Percentiles rank a stretch among this genome's conserved stretches.
phyloP scores from a whole-genome alignment of 2,888 invertebrate genomes.

The Polylopha cassiicola region DNA sequence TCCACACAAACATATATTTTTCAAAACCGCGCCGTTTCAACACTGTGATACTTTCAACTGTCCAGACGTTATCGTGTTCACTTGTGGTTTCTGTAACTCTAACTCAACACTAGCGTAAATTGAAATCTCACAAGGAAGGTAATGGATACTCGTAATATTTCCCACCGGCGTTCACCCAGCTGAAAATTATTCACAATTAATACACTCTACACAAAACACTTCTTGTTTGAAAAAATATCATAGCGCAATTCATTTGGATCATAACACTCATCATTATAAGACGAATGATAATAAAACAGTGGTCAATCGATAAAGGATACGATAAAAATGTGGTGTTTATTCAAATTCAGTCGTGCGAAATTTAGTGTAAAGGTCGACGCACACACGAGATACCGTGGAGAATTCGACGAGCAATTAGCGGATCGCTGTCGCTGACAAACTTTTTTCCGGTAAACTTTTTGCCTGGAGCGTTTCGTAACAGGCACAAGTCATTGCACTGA shows the following conservation, averaged over 20 bases:
- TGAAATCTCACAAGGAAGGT: slow-evolving; percentile 67
- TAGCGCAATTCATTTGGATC: slow-evolving; percentile 35
- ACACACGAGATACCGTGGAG: slow-evolving; percentile 36
- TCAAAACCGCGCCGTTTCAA: slow-evolving; percentile 66
- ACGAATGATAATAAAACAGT: slow-evolving; percentile 1
- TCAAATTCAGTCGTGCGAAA: no score
- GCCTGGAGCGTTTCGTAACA: slow-evolving; percentile 61
- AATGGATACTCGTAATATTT: slow-evolving; percentile 64
- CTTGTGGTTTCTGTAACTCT: slow-evolving; percentile 72
- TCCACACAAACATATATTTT: slow-evolving; percentile 47
- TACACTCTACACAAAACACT: slow-evolving; percentile 39
- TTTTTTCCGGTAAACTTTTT: slow-evolving; percentile 55
- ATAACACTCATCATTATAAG: slow-evolving; percentile 13
- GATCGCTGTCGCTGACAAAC: slow-evolving; percentile 56
- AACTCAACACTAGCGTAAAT: slow-evolving; percentile 63
- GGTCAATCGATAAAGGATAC: slow-evolving; percentile 35
- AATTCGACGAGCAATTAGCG: slow-evolving; percentile 54
- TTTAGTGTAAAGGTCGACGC: no score
- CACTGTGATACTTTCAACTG: slow-evolving; percentile 67
- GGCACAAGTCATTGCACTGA: slow-evolving; percentile 53
- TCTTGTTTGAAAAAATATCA: slow-evolving; percentile 40
- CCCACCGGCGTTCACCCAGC: slow-evolving; percentile 54
- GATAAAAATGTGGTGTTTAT: slow-evolving; percentile 37
- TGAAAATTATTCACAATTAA: slow-evolving; percentile 57
- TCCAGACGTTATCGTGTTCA: slow-evolving; percentile 63